These are phyloP conservation scores for Aleiodes leptofemur DNA, from an alignment of 2,888 invertebrate genomes.

Conservation along the genomic window DNA sequence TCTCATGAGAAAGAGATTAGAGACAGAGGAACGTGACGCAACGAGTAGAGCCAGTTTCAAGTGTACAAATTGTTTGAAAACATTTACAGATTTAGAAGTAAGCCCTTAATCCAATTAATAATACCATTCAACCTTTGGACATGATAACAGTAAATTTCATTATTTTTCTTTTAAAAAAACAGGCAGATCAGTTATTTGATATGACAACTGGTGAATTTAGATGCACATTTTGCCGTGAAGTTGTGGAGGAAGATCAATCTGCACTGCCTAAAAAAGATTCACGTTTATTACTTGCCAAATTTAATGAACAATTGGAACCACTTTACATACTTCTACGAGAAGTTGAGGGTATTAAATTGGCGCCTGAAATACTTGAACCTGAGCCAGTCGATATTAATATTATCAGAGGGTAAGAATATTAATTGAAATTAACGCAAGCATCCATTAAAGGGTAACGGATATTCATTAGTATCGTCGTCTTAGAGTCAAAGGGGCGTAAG, in stretches of 20 bases:
- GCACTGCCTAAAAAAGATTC: slow-evolving; percentile 96
- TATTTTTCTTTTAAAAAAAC: slow-evolving; percentile 37
- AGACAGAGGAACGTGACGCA: slow-evolving; percentile 95
- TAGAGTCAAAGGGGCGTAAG: not conserved
- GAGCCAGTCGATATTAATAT: slow-evolving; percentile 94
- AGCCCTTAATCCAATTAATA: slow-evolving; percentile 57
- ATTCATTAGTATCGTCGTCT: not conserved
- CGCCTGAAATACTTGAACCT: slow-evolving; percentile 95
- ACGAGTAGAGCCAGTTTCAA: slow-evolving; percentile 97
- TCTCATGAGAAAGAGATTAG: slow-evolving; percentile 95
- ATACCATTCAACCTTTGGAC: not conserved
- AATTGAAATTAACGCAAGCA: not conserved
- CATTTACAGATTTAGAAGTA: slow-evolving; percentile 96
- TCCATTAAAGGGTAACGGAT: not conserved
- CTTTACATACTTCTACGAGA: slow-evolving; percentile 92
- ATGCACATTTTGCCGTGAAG: slow-evolving; percentile 92
- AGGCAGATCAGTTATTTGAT: slow-evolving; percentile 93
- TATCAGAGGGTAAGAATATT: slow-evolving; percentile 82
- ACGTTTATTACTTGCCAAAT: slow-evolving; percentile 90
- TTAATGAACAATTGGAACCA: slow-evolving; percentile 95
- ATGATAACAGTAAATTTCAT: not conserved
- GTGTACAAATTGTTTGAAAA: slow-evolving; percentile 92
- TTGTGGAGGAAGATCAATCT: slow-evolving; percentile 96
- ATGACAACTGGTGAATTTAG: slow-evolving; percentile 89
- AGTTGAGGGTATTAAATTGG: slow-evolving; percentile 94